Evolutionary conservation across 2,797 vertebrate genomes (phyloP).

Genomic region (Sorex maritimensis): DNA sequence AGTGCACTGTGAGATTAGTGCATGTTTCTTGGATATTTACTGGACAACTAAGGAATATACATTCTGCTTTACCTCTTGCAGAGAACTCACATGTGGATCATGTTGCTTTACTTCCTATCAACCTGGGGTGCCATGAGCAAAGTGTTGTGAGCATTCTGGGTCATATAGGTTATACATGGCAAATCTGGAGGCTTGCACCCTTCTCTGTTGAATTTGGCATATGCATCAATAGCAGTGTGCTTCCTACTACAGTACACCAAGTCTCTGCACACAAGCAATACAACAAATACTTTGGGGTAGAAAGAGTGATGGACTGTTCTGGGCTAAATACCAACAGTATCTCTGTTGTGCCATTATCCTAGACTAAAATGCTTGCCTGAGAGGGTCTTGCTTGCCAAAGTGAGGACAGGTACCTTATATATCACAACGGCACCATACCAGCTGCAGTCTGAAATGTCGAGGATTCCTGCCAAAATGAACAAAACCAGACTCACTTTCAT

Average conservation of each 20-base stretch:
- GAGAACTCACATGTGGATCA: background rate
- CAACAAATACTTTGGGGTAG: conserved; percentile 72
- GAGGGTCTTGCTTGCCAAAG: conserved; percentile 69
- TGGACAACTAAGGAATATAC: background rate
- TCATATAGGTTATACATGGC: background rate
- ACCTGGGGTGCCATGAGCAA: background rate
- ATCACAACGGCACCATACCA: conserved; percentile 43
- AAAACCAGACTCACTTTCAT: conserved; percentile 62
- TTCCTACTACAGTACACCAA: background rate
- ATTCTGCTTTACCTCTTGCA: background rate
- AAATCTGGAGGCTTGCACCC: background rate
- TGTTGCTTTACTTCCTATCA: background rate
- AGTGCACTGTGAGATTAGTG: background rate
- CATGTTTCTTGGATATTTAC: conserved; percentile 52
- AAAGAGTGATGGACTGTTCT: conserved; percentile 76
- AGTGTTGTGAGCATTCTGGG: background rate
- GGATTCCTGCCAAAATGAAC: conserved; percentile 63
- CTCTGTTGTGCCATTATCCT: conserved; percentile 78
- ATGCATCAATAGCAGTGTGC: background rate
- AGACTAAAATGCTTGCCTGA: conserved; percentile 63
- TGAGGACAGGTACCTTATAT: conserved; percentile 69
- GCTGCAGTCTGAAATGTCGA: conserved; percentile 74
- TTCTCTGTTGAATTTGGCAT: background rate
- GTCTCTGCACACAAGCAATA: conserved; percentile 55
- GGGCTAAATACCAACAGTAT: conserved; percentile 57